phyloP scores from a whole-genome alignment of 2,113 vertebrate species.

The Charadrius vociferus region DNA sequence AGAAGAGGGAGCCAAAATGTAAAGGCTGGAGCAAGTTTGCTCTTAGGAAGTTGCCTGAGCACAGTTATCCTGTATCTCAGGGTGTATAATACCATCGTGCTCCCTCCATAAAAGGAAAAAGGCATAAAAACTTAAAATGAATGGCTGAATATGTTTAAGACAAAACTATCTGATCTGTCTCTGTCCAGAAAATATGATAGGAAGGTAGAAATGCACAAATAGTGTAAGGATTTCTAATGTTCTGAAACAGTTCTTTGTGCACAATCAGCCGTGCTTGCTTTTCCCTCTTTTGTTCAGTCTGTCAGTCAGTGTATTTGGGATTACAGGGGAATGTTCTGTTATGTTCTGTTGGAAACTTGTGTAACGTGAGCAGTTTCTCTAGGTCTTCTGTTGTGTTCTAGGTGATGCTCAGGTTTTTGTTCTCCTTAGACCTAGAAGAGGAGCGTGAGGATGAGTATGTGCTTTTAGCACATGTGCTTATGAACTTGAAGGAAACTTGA shows the following conservation, averaged over 20 bases:
- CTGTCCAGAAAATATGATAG: neutral
- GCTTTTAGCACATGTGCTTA: fast-evolving
- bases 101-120: neutral
- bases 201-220: neutral
- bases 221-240: neutral
- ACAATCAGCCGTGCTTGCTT: neutral
- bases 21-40: neutral
- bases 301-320: neutral
- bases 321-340: neutral
- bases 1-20: slow-evolving; percentile 53
- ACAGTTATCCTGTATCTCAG: neutral
- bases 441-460: neutral
- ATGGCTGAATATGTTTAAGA: neutral
- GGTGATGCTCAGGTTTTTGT: neutral
- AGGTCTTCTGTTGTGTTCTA: neutral
- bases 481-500: neutral
- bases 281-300: neutral
- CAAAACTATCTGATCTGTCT: neutral
- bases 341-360: neutral
- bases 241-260: neutral
- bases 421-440: neutral
- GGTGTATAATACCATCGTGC: fast-evolving
- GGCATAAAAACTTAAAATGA: neutral
- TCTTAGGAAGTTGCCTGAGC: neutral
- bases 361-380: neutral